Conservation (phyloP, 2,888 invertebrate genomes). For the Neoascia interrupta region DNA sequence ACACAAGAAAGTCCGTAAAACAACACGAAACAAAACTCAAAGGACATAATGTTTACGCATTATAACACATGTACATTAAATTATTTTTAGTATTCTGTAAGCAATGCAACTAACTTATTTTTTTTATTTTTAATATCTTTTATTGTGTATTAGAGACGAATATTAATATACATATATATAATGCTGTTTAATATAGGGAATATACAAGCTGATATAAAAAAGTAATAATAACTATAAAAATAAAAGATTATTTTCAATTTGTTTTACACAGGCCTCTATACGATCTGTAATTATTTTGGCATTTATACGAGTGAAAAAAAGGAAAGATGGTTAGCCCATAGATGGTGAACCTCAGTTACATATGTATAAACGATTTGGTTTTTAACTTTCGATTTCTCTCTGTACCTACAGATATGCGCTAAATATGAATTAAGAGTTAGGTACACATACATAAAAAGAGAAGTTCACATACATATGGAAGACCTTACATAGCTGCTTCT, state of each 20-base stretch:
- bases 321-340: conserved; percentile 2
- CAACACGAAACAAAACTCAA: conserved; percentile 61
- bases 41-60: conserved; percentile 58
- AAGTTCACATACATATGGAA: too few species aligned
- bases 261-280: conserved; percentile 26
- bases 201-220: conserved; percentile 57
- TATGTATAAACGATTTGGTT: conserved; percentile 42
- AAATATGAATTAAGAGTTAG: too few species aligned
- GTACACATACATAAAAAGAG: too few species aligned
- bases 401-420: too few species aligned
- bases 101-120: conserved; percentile 69
- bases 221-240: conserved; percentile 21
- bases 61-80: conserved; percentile 61
- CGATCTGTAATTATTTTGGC: conserved; percentile 13
- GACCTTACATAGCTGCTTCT: too few species aligned
- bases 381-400: conserved; percentile 11
- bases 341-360: conserved; percentile 32
- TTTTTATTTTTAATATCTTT: conserved; percentile 60
- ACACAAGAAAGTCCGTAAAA: too few species aligned
- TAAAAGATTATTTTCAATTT: conserved; percentile 28
- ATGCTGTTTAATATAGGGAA: conserved; percentile 66
- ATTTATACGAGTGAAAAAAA: conserved; percentile 29
- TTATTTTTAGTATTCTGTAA: conserved; percentile 62
- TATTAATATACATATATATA: conserved; percentile 57
- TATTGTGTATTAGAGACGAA: conserved; percentile 31